Evolutionary conservation across 2,888 invertebrate genomes (phyloP).

Genomic region (Melolontha melolontha): DNA sequence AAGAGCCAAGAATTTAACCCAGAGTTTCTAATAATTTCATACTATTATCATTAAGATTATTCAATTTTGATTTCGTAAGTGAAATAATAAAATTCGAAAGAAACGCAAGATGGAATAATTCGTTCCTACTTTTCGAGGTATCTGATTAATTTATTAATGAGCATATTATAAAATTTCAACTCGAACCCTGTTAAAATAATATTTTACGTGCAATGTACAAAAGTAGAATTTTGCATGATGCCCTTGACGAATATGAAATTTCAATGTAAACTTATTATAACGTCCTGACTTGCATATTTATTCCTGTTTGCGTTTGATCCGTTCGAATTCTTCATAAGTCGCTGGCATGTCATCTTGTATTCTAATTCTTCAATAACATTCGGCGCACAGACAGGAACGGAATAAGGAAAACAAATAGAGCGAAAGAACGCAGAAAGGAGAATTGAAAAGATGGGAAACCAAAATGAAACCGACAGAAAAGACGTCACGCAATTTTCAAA

Average conservation of each 20-base stretch:
- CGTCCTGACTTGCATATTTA: constrained; percentile 5
- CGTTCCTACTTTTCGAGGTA: no score
- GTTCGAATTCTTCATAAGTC: background rate
- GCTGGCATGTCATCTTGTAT: constrained; percentile 17
- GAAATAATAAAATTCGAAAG: no score
- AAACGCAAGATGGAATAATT: no score
- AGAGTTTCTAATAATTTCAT: no score
- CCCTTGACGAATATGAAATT: constrained; percentile 10
- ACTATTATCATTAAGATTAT: no score
- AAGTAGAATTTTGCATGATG: background rate
- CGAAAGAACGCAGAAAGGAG: background rate
- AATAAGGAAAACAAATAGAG: constrained; percentile 14
- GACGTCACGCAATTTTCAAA: constrained; percentile 18
- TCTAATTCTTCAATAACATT: constrained; percentile 16
- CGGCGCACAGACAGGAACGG: background rate
- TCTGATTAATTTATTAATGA: no score
- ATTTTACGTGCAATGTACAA: no score
- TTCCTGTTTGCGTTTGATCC: constrained; percentile 1
- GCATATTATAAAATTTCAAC: no score
- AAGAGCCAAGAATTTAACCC: no score
- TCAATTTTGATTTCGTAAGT: no score
- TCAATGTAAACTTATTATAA: constrained; percentile 9
- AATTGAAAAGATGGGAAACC: no score
- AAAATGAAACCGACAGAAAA: constrained; percentile 3
- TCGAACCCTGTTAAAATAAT: no score